phyloP scores from a whole-genome alignment of 2,113 vertebrate species.

The Vireo altiloquus region DNA sequence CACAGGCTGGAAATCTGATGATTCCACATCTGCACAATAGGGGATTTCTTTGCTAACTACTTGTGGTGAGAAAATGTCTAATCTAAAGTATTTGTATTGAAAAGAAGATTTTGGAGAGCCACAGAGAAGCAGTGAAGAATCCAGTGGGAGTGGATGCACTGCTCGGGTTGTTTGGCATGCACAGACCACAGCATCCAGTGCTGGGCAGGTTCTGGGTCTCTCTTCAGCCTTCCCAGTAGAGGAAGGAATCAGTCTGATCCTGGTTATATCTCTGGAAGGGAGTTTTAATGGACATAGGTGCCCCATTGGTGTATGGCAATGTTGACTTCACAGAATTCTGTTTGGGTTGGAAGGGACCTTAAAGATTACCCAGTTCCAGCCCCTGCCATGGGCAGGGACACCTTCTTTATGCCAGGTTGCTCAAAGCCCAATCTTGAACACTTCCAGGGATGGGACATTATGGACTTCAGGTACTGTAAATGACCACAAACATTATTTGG shows the following conservation, averaged over 20 bases:
- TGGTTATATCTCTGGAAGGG: accelerated
- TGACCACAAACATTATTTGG: not conserved
- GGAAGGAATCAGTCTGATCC: not conserved
- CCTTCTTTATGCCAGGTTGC: not conserved
- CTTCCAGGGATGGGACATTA: not conserved
- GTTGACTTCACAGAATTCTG: not conserved
- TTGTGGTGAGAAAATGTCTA: not conserved
- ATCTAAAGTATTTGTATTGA: not conserved
- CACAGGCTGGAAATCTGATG: not conserved
- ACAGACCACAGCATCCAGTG: not conserved
- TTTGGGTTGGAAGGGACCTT: not conserved
- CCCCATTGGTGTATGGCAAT: accelerated
- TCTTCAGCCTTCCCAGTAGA: not conserved
- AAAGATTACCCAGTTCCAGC: not conserved
- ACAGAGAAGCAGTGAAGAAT: not conserved
- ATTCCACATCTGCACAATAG: not conserved
- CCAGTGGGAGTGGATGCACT: not conserved
- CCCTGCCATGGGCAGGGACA: not conserved
- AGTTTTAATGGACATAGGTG: not conserved
- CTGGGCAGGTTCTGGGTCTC: not conserved
- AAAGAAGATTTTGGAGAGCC: not conserved
- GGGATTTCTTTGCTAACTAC: not conserved
- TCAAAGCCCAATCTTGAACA: not conserved
- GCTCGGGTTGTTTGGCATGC: not conserved
- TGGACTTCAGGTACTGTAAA: not conserved